Percentiles rank a stretch among this genome's conserved stretches.
Evolutionary conservation across 23 tunicate species (phyloP).

Genomic region (Aplidium turbinatum): DNA sequence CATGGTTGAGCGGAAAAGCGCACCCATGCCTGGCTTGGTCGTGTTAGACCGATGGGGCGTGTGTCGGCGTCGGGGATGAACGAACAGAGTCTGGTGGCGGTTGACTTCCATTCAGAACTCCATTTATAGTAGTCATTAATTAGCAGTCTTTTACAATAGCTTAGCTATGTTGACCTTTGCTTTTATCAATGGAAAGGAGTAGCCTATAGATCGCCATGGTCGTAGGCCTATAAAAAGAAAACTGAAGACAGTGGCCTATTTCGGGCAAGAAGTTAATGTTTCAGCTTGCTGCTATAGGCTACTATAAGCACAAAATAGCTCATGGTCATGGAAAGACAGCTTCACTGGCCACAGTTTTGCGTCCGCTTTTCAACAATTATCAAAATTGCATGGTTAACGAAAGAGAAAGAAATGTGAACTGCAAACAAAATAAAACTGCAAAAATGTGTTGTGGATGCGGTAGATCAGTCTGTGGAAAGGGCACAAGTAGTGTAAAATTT

Average conservation of each 20-base stretch:
- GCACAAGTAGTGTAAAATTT: background rate
- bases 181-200: background rate
- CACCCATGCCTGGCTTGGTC: too few species aligned
- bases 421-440: background rate
- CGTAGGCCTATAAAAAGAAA: too few species aligned
- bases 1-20: too few species aligned
- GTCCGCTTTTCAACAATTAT: background rate
- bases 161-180: background rate
- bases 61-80: too few species aligned
- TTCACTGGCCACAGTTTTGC: background rate
- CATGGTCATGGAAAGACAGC: slow-evolving; percentile 1
- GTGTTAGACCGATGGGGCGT: too few species aligned
- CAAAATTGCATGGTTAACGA: background rate
- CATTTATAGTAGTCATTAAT: too few species aligned
- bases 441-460: slow-evolving; percentile 5
- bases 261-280: too few species aligned
- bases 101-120: too few species aligned
- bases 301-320: background rate
- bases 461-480: background rate
- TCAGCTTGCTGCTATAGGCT: too few species aligned
- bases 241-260: too few species aligned
- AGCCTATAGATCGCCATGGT: background rate
- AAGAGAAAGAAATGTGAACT: background rate
- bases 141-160: slow-evolving; percentile 1
- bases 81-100: too few species aligned